A percentile compares a stretch with the other conserved stretches of the same genome.
Conservation (phyloP, 2,888 invertebrate species). For the Drosophila affinis region DNA sequence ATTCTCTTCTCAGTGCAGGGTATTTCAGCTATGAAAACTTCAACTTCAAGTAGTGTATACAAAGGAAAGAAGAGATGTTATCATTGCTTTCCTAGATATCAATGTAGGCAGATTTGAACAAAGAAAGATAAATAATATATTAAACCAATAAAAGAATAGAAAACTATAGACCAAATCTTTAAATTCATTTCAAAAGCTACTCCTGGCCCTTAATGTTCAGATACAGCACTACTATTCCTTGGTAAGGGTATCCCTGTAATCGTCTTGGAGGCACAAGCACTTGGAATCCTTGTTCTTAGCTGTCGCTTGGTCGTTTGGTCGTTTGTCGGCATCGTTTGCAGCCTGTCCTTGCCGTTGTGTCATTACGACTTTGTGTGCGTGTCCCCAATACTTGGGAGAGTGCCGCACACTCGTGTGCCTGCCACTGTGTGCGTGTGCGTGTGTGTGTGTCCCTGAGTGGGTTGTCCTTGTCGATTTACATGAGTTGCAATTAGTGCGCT, state of each 20-base stretch:
- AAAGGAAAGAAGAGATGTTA: no score
- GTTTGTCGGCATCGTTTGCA: constrained; percentile 53
- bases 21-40: neutral
- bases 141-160: no score
- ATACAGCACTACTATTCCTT: no score
- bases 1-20: neutral
- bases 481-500: constrained; percentile 76
- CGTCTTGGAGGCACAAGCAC: neutral
- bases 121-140: neutral
- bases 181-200: no score
- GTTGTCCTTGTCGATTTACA: constrained; percentile 75
- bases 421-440: neutral
- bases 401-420: neutral
- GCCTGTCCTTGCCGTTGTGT: constrained; percentile 60
- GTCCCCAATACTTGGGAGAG: constrained; percentile 19
- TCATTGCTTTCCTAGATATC: no score
- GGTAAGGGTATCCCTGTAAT: constrained; percentile 9
- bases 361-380: constrained; percentile 59
- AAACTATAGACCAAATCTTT: no score
- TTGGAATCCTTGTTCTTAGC: constrained; percentile 39
- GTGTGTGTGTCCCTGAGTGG: constrained; percentile 27
- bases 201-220: neutral
- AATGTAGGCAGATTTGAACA: no score
- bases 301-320: constrained; percentile 48
- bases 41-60: no score